Conservation (phyloP, 2,113 vertebrate genomes). For the Peromyscus polionotus region DNA sequence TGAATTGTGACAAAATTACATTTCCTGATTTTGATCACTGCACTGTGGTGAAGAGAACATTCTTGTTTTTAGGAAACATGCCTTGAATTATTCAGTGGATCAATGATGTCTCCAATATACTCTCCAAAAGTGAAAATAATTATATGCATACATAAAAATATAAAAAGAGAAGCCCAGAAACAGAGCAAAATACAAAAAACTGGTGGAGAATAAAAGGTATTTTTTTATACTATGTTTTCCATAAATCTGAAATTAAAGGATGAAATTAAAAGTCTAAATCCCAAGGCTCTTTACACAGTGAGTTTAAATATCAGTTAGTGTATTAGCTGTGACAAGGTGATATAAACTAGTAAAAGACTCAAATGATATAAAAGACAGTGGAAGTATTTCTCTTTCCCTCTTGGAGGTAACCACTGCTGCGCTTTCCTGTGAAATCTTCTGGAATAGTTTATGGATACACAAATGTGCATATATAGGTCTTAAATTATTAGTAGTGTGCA, state of each 20-base stretch:
- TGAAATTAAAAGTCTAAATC: constrained; percentile 46
- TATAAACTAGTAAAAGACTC: neutral
- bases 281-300: neutral
- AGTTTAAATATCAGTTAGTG: constrained; percentile 14
- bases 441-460: neutral
- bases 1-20: constrained; percentile 9
- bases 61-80: neutral
- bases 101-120: neutral
- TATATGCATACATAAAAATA: neutral
- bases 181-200: neutral
- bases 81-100: neutral
- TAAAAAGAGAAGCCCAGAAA: neutral
- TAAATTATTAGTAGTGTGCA: neutral
- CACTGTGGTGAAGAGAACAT: neutral
- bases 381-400: neutral
- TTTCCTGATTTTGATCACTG: constrained; percentile 4
- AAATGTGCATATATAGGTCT: neutral
- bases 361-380: neutral
- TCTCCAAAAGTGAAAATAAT: neutral
- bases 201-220: neutral
- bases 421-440: neutral
- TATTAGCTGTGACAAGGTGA: constrained; percentile 13
- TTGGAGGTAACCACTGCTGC: neutral
- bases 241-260: constrained; percentile 35
- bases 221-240: neutral